Evolutionary conservation across 2,888 invertebrate genomes (phyloP), one percentile per base, ranked within the genome.

Genomic region (Meliscaeva auricollis): DNA sequence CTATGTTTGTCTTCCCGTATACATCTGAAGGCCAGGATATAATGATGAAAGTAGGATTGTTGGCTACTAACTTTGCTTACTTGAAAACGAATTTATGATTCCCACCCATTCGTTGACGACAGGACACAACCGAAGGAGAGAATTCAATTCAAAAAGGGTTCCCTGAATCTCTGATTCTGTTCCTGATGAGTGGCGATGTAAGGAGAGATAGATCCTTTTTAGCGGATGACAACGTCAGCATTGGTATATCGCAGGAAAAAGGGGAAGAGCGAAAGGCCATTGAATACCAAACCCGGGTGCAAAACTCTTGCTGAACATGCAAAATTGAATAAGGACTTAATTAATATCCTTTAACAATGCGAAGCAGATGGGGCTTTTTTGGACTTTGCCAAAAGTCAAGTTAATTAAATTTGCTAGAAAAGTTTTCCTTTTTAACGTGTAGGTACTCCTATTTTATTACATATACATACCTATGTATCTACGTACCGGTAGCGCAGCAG

Each of bases 321-420:
- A 85, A 81, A 85, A 85, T 85, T 81, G 81, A 85, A 85, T 85
- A 85, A 85, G 81, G 85, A 81, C 85, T 85, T 81, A 85, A 80
- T 85, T 85, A 85, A 85, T 85, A 85, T 85, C 84, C 80, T 73
- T 81, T 77, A 85, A 85, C 85, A 85, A 85, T 85, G 81, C 72
- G 22, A 11, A 64, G 76, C 75, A 80, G 76, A 76, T 85, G 85
- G 81, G 72, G 44, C 44, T 79, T 83, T 38, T 81, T 81, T 81
- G 66, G 76, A 81, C 81, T 85, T 74, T 81, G 75, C 72, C 76
- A 81, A 77, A 81, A 85, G 76, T 85, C 81, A 81, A 85, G 81
- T 85, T 85, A 85, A 85, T 85, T 81, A 81, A 85, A 85, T 85
- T 85, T 85, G 68, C 68, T 73, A 64, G 81, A 85, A 85, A 85